phyloP scores from a whole-genome alignment of 2,797 vertebrate genomes.

The Gastrophryne carolinensis region DNA sequence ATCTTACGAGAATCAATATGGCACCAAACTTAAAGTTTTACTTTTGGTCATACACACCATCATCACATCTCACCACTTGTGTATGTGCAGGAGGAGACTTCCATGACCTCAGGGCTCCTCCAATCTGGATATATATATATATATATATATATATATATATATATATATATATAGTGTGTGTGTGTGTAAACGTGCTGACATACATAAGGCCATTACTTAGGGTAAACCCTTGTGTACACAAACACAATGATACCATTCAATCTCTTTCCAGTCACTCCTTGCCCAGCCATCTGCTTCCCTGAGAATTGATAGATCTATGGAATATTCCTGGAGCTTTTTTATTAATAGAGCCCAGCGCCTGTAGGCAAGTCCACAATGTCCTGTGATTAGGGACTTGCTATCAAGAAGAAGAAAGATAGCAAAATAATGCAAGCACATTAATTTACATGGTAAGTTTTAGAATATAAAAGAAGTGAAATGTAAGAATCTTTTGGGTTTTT shows the following conservation, averaged over 20 bases:
- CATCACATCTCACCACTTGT: no score
- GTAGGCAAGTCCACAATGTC: slow-evolving; percentile 11
- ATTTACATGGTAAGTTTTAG: not conserved
- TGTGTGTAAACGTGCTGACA: no score
- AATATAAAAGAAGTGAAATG: not conserved
- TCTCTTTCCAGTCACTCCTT: slow-evolving; percentile 44
- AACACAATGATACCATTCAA: slow-evolving; percentile 49
- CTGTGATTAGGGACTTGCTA: not conserved
- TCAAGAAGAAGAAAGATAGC: not conserved
- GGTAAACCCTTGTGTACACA: slow-evolving; percentile 42
- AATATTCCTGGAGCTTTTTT: slow-evolving; percentile 40
- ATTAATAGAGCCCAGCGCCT: slow-evolving; percentile 39
- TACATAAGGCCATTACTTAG: slow-evolving; percentile 39
- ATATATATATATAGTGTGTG: not conserved
- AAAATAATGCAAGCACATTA: not conserved
- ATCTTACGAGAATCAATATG: no score
- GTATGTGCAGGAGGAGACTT: no score
- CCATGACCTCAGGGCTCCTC: no score
- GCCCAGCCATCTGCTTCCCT: slow-evolving; percentile 46
- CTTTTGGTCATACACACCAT: no score
- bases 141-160: not conserved
- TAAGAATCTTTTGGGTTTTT: no score
- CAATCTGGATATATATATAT: not conserved
- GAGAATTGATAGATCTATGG: slow-evolving; percentile 33
- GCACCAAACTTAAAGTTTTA: no score